phyloP scores from a whole-genome alignment of 2,797 vertebrate species.

The Carcharodon carcharias region DNA sequence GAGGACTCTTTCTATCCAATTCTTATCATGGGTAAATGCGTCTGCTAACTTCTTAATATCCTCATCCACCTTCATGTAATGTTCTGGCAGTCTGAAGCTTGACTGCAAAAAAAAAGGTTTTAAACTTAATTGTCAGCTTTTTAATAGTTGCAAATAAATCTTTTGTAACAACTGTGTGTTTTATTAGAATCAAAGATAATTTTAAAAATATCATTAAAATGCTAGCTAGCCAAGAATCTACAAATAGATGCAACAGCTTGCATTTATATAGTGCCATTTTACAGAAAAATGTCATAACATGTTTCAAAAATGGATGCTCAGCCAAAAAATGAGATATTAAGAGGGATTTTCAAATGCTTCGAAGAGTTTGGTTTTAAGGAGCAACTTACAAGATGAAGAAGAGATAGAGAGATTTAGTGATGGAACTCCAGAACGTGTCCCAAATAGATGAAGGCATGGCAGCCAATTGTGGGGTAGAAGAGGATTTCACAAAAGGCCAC shows the following conservation, averaged over 20 bases:
- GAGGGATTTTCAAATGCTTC: background rate
- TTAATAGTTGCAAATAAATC: background rate
- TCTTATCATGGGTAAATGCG: background rate
- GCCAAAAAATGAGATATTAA: background rate
- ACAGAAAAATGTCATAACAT: background rate
- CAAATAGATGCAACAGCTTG: background rate
- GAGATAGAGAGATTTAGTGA: background rate
- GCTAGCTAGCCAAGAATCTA: background rate
- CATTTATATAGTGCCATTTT: background rate
- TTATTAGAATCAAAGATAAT: background rate
- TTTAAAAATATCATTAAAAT: background rate
- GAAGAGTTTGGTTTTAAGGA: background rate
- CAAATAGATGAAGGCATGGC: background rate
- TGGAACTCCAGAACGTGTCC: background rate
- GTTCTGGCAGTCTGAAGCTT: background rate
- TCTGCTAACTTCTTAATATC: background rate
- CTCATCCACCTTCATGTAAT: background rate
- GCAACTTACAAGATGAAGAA: background rate
- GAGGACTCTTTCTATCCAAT: background rate
- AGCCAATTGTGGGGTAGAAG: background rate
- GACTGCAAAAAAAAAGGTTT: background rate
- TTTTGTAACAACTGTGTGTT: background rate
- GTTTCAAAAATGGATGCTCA: background rate
- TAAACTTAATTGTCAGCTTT: background rate
- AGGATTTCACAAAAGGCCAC: background rate